These are phyloP conservation scores for Enteromius fasciolatus DNA, from an alignment of 2,797 vertebrate genomes.

Conservation along the genomic window DNA sequence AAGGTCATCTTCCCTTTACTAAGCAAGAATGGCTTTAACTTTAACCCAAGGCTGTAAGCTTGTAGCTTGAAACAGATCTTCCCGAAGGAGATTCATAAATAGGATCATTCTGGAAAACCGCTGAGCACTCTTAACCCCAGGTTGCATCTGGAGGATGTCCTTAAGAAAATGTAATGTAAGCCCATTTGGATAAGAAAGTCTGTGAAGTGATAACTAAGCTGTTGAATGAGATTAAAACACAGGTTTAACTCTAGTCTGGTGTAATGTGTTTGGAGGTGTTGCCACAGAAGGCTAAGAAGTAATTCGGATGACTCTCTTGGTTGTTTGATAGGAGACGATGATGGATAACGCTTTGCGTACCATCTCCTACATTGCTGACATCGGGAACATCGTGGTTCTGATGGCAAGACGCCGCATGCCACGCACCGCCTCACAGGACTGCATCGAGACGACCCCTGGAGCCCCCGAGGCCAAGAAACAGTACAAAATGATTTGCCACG, in stretches of 20 bases:
- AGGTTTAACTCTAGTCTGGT: not conserved
- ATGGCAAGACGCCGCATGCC: constrained; percentile 98
- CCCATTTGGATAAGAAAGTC: constrained; percentile 9
- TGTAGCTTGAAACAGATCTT: constrained; percentile 23
- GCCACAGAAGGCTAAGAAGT: constrained; percentile 10
- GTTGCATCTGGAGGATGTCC: not conserved
- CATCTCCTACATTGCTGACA: constrained; percentile 97
- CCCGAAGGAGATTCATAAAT: constrained; percentile 5
- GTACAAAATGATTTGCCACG: constrained; percentile 99
- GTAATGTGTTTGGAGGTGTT: not conserved
- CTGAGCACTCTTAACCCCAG: not conserved
- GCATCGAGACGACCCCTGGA: constrained; percentile 95
- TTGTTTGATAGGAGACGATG: constrained; percentile 88
- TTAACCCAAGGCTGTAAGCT: constrained; percentile 4
- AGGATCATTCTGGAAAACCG: not conserved
- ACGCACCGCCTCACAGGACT: constrained; percentile 93
- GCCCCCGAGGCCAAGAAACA: constrained; percentile 95
- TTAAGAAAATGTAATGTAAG: constrained; percentile 3
- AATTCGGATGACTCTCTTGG: constrained; percentile 28
- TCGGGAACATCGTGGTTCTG: constrained; percentile 96
- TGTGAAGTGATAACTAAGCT: constrained; percentile 19
- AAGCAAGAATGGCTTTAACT: not conserved
- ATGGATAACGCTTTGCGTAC: constrained; percentile 98
- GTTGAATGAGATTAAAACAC: constrained; percentile 7
- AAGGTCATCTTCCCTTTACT: constrained; percentile 11